Evolutionary conservation across 1,140 invertebrate species (phyloP).

Genomic region (Callitettix versicolor): DNA sequence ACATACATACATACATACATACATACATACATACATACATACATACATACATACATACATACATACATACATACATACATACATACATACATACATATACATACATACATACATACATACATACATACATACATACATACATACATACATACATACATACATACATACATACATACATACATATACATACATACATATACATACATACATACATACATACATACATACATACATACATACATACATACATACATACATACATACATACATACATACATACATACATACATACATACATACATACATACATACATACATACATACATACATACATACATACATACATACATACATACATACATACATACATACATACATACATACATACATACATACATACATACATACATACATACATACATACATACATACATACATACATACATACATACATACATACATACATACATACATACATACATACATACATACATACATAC

Average conservation of each 20-base stretch:
- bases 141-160: neutral
- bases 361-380: neutral
- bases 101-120: neutral
- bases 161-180: neutral
- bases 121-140: neutral
- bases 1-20: neutral
- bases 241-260: neutral
- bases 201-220: neutral
- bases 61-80: neutral
- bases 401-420: neutral
- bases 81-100: neutral
- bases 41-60: neutral
- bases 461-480: neutral
- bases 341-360: neutral
- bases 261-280: neutral
- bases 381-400: neutral
- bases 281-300: neutral
- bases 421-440: neutral
- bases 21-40: neutral
- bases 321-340: neutral
- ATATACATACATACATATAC: neutral
- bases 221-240: neutral
- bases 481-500: neutral
- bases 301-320: neutral
- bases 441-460: neutral